These are phyloP conservation scores for Pipa parva DNA, from an alignment of 2,113 vertebrate genomes.

Conservation along the genomic window DNA sequence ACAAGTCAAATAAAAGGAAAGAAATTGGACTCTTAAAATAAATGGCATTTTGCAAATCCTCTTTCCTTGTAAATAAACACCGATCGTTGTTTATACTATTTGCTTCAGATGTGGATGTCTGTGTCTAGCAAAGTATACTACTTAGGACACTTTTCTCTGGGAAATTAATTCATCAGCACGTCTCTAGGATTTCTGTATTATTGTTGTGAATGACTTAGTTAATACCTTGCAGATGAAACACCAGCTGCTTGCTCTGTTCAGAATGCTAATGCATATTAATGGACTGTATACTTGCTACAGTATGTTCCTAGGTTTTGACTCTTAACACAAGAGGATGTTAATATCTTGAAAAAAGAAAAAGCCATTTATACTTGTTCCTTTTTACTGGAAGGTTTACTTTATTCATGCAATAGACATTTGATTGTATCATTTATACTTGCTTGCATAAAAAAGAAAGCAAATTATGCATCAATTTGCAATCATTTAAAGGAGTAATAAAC, in stretches of 20 bases:
- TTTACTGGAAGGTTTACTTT: background rate
- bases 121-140: background rate
- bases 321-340: background rate
- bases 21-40: background rate
- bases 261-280: slow-evolving; percentile 36
- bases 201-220: slow-evolving; percentile 29
- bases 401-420: too few species aligned
- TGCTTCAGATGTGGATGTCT: background rate
- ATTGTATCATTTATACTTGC: too few species aligned
- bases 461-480: too few species aligned
- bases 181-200: slow-evolving; percentile 20
- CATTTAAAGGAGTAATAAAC: too few species aligned
- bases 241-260: slow-evolving; percentile 23
- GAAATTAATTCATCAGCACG: slow-evolving; percentile 37
- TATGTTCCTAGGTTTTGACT: slow-evolving; percentile 9
- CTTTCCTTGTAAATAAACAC: background rate
- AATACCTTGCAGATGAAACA: slow-evolving; percentile 39
- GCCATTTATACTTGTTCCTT: background rate
- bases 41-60: background rate
- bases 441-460: too few species aligned
- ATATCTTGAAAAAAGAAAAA: background rate
- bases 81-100: background rate
- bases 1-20: too few species aligned
- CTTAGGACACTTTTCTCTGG: background rate
- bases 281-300: slow-evolving; percentile 13